Conservation (phyloP, 2,888 invertebrate species). For the Rotaria socialis region DNA sequence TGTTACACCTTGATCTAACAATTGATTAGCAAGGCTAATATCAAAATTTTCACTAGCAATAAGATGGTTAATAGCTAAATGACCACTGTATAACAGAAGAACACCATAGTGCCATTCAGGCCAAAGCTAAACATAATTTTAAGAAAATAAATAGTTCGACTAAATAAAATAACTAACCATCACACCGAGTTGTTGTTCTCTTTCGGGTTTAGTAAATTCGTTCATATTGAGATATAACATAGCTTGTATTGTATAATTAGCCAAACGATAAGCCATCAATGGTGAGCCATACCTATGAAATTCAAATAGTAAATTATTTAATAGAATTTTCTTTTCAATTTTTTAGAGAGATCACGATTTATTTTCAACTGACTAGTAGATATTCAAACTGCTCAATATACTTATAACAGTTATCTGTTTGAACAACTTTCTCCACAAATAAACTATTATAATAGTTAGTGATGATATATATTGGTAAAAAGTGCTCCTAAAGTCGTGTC, state of each 20-base stretch:
- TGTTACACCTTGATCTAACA: conserved; percentile 38
- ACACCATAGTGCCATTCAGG: conserved; percentile 47
- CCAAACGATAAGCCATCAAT: neutral
- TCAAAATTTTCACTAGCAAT: conserved; percentile 34
- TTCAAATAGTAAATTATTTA: too few species aligned
- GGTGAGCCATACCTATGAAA: conserved; percentile 13
- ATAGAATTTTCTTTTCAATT: too few species aligned
- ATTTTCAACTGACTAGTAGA: too few species aligned
- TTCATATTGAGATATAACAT: conserved; percentile 38
- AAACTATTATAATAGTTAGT: too few species aligned
- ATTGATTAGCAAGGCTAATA: conserved; percentile 16
- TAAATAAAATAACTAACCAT: neutral
- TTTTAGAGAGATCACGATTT: too few species aligned
- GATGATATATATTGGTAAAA: too few species aligned
- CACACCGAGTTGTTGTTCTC: conserved; percentile 39
- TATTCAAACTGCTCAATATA: too few species aligned
- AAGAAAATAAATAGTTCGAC: neutral
- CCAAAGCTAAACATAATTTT: conserved; percentile 28
- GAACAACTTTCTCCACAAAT: too few species aligned
- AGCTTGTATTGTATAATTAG: conserved; percentile 34
- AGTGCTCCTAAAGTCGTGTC: too few species aligned
- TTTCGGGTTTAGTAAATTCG: conserved; percentile 43
- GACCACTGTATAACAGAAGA: conserved; percentile 41
- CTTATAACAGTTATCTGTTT: too few species aligned
- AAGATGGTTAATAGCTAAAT: conserved; percentile 42